A percentile compares a stretch with the other conserved stretches of the same genome.
Conservation (phyloP, 2,888 invertebrate genomes). For the Amphiduros pacificus region DNA sequence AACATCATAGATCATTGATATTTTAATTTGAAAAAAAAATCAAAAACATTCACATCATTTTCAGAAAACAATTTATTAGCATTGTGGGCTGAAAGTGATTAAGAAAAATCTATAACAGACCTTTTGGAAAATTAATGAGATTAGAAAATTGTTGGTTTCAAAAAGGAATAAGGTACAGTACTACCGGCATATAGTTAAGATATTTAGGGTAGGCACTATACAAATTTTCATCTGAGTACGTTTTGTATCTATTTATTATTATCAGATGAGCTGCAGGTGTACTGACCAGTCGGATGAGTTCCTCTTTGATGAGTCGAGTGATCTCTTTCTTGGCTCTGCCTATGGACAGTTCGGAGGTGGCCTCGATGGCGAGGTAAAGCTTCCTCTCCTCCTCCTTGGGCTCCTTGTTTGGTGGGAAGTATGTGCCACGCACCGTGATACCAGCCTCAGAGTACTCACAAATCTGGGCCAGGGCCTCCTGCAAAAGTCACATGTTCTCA, state of each 20-base stretch:
- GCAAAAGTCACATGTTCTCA: conserved; percentile 34
- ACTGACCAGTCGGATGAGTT: conserved; percentile 78
- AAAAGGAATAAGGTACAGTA: too few species aligned
- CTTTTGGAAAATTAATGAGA: too few species aligned
- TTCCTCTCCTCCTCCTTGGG: conserved; percentile 73
- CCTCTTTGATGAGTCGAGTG: conserved; percentile 95
- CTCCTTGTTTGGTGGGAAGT: conserved; percentile 86
- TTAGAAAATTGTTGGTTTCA: too few species aligned
- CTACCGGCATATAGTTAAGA: too few species aligned
- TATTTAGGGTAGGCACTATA: too few species aligned
- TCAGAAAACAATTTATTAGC: too few species aligned
- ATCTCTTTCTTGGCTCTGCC: conserved; percentile 72
- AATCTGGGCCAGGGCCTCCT: conserved; percentile 96
- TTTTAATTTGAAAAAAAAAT: not conserved
- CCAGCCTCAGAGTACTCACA: conserved; percentile 99
- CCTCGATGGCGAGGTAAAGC: conserved; percentile 96
- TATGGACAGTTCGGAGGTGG: conserved; percentile 88
- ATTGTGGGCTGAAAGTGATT: too few species aligned
- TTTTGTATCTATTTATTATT: too few species aligned
- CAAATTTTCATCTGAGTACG: too few species aligned
- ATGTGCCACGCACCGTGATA: conserved; percentile 95
- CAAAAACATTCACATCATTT: too few species aligned
- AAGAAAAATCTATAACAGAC: too few species aligned
- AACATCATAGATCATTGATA: not conserved
- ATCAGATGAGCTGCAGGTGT: too few species aligned